Percentiles rank a stretch among this genome's conserved stretches.
Conservation (phyloP, 1,140 invertebrate genomes). For the Apis cerana region DNA sequence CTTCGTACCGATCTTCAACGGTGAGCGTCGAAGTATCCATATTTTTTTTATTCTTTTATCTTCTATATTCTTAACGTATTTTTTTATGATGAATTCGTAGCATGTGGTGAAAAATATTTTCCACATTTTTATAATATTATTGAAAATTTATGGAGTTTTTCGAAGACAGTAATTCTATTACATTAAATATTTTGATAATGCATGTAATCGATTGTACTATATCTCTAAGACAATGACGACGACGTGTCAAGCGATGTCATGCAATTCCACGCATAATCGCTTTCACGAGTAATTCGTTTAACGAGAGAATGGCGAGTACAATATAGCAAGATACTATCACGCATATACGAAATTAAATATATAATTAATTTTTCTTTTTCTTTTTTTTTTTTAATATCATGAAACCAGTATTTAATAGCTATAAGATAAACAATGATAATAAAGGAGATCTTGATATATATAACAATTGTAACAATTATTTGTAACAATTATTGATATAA, state of each 20-base stretch:
- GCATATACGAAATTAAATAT: conserved; percentile 1
- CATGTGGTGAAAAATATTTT: conserved; percentile 26
- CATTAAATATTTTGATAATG: conserved; percentile 17
- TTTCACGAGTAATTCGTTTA: conserved; percentile 55
- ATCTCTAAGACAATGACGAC: conserved; percentile 28
- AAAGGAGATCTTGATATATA: background rate
- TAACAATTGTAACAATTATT: background rate
- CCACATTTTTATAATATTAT: too few relatives aligned
- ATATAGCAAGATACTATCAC: background rate
- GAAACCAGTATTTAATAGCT: background rate
- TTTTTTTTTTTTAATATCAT: background rate
- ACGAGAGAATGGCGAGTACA: conserved; percentile 33
- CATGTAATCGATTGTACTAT: conserved; percentile 5
- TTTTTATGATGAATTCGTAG: conserved; percentile 17
- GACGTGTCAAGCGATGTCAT: conserved; percentile 52
- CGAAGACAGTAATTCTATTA: background rate
- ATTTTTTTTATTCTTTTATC: conserved; percentile 22
- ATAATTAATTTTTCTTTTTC: background rate
- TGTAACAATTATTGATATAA: background rate
- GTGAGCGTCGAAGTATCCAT: conserved; percentile 43
- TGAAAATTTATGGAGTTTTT: background rate
- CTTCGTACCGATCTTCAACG: conserved; percentile 30
- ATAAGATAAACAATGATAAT: background rate
- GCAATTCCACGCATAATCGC: conserved; percentile 51
- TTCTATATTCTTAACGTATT: conserved; percentile 19